Evolutionary conservation across 2,888 invertebrate species (phyloP).

Genomic region (Rhaphigaster nebulosa): DNA sequence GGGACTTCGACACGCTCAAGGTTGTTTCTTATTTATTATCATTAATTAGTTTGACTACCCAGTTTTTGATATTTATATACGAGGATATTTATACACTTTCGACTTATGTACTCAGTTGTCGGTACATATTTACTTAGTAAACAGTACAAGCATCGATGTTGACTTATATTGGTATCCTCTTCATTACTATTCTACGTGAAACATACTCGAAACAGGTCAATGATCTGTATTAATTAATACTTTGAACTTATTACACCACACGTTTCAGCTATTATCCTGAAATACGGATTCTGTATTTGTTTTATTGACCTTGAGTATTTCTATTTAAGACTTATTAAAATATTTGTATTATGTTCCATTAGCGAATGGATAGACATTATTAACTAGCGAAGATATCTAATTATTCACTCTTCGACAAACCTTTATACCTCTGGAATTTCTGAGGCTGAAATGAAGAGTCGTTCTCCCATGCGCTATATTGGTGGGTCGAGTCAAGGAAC

Average conservation of each 20-base stretch:
- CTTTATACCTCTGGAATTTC: not conserved
- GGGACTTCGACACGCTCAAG: too few relatives aligned
- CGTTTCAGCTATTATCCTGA: not conserved
- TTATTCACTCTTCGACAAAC: too few relatives aligned
- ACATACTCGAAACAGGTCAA: not conserved
- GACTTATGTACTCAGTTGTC: not conserved
- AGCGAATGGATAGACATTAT: too few relatives aligned
- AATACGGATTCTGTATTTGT: not conserved
- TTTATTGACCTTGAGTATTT: not conserved
- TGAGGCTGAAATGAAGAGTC: not conserved
- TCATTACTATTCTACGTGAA: not conserved
- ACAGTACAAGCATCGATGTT: not conserved
- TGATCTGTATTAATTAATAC: not conserved
- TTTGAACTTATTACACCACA: not conserved
- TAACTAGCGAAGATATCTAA: too few relatives aligned
- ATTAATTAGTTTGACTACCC: not conserved
- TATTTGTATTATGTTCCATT: too few relatives aligned
- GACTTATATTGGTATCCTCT: not conserved
- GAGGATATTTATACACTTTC: not conserved
- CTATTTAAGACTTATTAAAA: too few relatives aligned
- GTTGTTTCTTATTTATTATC: too few relatives aligned
- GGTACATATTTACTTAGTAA: not conserved
- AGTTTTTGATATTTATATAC: not conserved
- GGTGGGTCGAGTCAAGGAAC: slow-evolving; percentile 12
- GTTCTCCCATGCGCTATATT: not conserved